Base-by-base conservation (phyloP, 2,888 invertebrate species). In the Ormyrus pomaceus region DNA sequence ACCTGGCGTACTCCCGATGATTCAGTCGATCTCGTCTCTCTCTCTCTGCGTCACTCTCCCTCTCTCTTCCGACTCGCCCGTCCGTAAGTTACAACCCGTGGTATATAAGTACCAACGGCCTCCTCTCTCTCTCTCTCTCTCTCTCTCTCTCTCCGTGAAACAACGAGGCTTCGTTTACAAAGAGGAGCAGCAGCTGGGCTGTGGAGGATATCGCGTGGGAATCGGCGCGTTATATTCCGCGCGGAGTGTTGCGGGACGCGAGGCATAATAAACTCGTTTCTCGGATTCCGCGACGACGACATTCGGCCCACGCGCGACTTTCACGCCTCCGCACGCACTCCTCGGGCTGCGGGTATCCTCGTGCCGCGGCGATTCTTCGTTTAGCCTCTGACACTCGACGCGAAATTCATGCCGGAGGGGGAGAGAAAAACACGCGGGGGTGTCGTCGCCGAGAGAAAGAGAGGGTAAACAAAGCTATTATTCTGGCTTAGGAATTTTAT, bases 271-370 rank as follows among this genome's bases (percentile, higher is more conserved):
- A 73, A 77, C 69, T 81, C 59, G 77, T 74, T 61, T 71, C 71
- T 70, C 69, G 74, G 64, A 70, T 81, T 77, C 59, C 74, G 61
- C 53, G 61, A 58, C 66, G 65, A 55, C 65, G 75, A 69, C 68
- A 79, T 68, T 77, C 76, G 55, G 46, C 80, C 76, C 73, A 77
- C 80, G 77, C 77, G 70, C 71, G 65, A 58, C 77, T 75, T 81
- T 81, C 75, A 75, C 78, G 73, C 78, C 78, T 51, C 55, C 75
- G 70, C 72, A 4, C 34, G 4, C 34, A 34, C 34, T 34, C 34
- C 4, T 34, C 3, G 34, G 4, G 53, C 11, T 8, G 9, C 13
- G 5, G 34, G 51, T 53, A 62, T 7, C 9, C 53, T 55, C n/a
- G 45, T 53, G 13, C n/a, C 7, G 13, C 10, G 11, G 51, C 34